Base-by-base conservation (phyloP, 30 jellyfish, hydroid and myxozoan genomes). In the Turritopsis rubra region DNA sequence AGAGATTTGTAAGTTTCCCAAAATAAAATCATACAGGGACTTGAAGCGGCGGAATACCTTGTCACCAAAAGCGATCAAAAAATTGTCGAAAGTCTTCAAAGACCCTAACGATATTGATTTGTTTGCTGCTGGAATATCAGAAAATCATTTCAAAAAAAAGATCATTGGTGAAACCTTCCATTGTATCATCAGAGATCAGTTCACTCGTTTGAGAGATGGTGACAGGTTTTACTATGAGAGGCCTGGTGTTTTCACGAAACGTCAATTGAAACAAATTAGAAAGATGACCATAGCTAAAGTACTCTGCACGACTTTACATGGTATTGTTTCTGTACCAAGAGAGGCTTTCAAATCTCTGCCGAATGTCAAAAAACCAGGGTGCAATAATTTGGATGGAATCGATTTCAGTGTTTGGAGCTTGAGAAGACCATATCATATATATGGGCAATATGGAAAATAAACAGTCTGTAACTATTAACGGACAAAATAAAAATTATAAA, bases 151-250 rank as follows among this genome's bases (percentile, higher is more conserved):
- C 22, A 21, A n/a, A 66, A 78, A 78, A 7, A 27, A 21, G 29
- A 26, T 16, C n/a, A 22, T 71, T 18, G 89, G 89, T 9, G 27
- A 24, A 23, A 71, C 54, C 1, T 29, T 82, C 26, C 41, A 71
- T 29, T 82, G 89, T 87, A 17, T 82, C 75, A 29, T 82, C 28
- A n/a, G 52, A 19, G 52, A 52, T 16, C 89, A 82, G 65, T 82
- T 82, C 30, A 27, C 52, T 9, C 25, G 87, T 9, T 26, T 71
- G 75, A 82, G 89, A 52, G 86, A 82, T 82, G 89, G 89, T 7
- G 89, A 82, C 72, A 86, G 89, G 25, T 82, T 52, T 29, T 82
- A 71, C 31, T 82, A 82, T 66, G 85, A 82, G 54, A 26, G 65
- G 8, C 86, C 31, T 1, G 89, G 87, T 4, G 89, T 82, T 1